Base-by-base conservation (phyloP, 37 sponge, comb jelly and placozoan species). In the Ianthella basta region DNA sequence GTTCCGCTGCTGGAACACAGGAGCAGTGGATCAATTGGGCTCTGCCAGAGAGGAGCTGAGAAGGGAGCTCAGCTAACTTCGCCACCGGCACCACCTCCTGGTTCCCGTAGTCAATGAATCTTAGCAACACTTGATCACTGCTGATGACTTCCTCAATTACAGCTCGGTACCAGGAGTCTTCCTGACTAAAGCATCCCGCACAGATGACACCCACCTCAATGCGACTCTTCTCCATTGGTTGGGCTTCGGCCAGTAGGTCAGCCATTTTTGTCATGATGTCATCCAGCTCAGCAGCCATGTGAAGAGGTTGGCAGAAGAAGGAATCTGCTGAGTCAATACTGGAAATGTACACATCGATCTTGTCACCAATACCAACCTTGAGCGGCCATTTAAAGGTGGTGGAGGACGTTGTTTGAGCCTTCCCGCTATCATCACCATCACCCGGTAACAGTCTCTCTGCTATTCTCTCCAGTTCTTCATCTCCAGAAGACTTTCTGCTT, bases 101-200 rank as follows among this genome's bases (percentile, higher is more conserved):
- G 67, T 96, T 96, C 0, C 96, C 96, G 33, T 93, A 96, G 82
- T 96, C 96, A 4, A 96, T 83, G 83, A 82, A 96, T 16, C 50
- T 64, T 25, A 91, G 88, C 0, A 67, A 40, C 0, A 88, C 67
- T 15, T 82, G 36, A 6, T 53, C 37, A 18, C 34, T 81, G 29
- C 38, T 79, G 8, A 44, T 15, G 0, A 90, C 86, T 25, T 70
- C 75, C 20, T 83, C 82, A 23, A 96, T 80, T 0, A 60, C 36
- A 6, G 88, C 92, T 38, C 97, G 57, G 65, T 96, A 96, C 96
- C 96, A 96, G 33, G 87, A 87, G 15, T 63, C 72, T 67, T 90
- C 91, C 8, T 63, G 91, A 40, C 67, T 70, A 78, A 82, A 96
- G 29, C 57, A 78, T 36, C 88, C 89, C 23, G 85, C 44, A 86